Conservation (phyloP, 2,888 invertebrate genomes). For the Neocrepidodera transversa region DNA sequence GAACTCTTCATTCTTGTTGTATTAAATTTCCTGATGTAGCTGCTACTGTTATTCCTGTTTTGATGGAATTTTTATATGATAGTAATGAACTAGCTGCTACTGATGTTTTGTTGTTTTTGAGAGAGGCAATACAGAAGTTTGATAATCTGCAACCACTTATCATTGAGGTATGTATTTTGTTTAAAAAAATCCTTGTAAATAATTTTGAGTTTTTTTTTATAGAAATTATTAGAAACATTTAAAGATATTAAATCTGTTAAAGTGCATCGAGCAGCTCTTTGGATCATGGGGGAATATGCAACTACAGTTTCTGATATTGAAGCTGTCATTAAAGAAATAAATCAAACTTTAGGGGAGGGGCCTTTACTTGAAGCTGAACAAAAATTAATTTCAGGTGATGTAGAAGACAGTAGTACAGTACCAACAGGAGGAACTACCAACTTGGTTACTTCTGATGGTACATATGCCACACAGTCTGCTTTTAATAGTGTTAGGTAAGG, state of each 20-base stretch:
- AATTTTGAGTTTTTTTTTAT: conserved; percentile 27
- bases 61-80: conserved; percentile 92
- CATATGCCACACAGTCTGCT: conserved; percentile 98
- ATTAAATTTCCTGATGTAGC: conserved; percentile 97
- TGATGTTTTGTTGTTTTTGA: conserved; percentile 93
- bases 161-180: conserved; percentile 67
- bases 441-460: conserved; percentile 97
- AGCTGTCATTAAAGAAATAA: conserved; percentile 78
- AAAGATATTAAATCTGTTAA: conserved; percentile 88
- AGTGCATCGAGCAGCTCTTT: conserved; percentile 91
- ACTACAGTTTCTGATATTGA: conserved; percentile 78
- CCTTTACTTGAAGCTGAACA: conserved; percentile 71
- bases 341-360: conserved; percentile 71
- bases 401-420: conserved; percentile 61
- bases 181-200: not conserved
- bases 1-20: conserved; percentile 92
- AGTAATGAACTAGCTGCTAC: conserved; percentile 88
- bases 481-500: conserved; percentile 81
- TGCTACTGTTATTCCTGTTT: conserved; percentile 89
- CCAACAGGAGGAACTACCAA: conserved; percentile 58
- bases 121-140: conserved; percentile 96
- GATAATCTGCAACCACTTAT: conserved; percentile 81
- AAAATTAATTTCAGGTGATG: conserved; percentile 76
- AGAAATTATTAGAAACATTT: conserved; percentile 81
- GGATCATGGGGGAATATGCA: conserved; percentile 98